phyloP scores from a whole-genome alignment of 1,140 invertebrate genomes.

The Contarinia nasturtii region DNA sequence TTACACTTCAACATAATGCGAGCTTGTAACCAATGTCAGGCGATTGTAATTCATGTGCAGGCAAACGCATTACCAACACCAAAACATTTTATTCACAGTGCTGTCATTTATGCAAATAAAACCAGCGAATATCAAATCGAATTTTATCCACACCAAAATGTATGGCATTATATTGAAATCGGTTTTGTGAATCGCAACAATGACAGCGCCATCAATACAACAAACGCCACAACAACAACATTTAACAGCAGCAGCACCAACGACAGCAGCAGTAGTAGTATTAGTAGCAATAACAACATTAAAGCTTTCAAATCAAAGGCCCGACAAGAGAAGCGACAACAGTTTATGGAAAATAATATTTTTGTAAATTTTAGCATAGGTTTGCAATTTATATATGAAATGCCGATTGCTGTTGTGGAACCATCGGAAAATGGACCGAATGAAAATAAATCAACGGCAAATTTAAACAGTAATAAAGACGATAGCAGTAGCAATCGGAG shows the following conservation, averaged over 20 bases:
- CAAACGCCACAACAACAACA: not conserved
- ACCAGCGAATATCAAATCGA: conserved; percentile 14
- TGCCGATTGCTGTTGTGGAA: conserved; percentile 1
- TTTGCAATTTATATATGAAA: no score
- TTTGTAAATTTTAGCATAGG: no score
- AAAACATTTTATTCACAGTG: conserved; percentile 11
- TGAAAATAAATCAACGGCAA: not conserved
- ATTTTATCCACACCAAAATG: conserved; percentile 31
- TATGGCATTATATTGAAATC: conserved; percentile 36
- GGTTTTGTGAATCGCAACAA: conserved; percentile 9
- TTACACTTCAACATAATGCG: conserved; percentile 12
- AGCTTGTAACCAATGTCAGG: conserved; percentile 14
- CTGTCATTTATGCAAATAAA: conserved; percentile 14
- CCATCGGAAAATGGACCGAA: not conserved
- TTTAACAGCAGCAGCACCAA: not conserved
- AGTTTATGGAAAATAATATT: no score
- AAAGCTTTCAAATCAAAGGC: no score
- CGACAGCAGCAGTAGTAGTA: not conserved
- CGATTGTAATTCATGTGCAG: conserved; percentile 14
- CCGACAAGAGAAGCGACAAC: no score
- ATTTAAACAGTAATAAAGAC: not conserved
- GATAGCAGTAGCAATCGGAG: not conserved
- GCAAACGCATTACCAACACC: conserved; percentile 13
- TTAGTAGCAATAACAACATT: no score
- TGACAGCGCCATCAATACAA: not conserved